Evolutionary conservation across 2,113 vertebrate genomes (phyloP).

Genomic region (Sminthopsis crassicaudata): DNA sequence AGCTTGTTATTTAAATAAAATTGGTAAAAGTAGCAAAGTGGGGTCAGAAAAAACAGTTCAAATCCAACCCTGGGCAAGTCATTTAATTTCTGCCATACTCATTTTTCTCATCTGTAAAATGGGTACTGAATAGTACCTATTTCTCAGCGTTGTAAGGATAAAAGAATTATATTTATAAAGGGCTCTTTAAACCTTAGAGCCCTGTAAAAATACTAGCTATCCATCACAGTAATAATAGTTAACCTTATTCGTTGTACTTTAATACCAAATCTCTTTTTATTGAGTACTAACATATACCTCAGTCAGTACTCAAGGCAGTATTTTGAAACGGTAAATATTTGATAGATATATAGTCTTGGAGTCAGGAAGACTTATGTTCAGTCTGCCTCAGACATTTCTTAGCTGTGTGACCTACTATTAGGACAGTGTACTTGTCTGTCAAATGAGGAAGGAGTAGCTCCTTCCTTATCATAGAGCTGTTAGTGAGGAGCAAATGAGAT

Average conservation of each 20-base stretch:
- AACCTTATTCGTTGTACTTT: neutral
- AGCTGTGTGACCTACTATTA: neutral
- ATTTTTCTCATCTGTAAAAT: neutral
- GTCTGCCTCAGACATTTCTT: neutral
- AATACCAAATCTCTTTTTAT: neutral
- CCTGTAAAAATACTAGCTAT: neutral
- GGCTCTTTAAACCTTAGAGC: neutral
- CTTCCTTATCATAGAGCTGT: neutral
- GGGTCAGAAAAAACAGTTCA: neutral
- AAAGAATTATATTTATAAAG: neutral
- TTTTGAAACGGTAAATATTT: neutral
- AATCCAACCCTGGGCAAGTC: neutral
- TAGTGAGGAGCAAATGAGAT: neutral
- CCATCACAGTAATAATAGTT: neutral
- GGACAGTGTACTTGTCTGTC: neutral
- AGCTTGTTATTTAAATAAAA: neutral
- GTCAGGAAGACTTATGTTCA: neutral
- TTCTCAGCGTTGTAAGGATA: neutral
- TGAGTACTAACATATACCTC: neutral
- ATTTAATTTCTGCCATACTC: neutral
- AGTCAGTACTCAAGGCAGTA: neutral
- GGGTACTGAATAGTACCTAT: neutral
- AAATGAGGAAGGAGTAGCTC: neutral
- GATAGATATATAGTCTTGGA: neutral
- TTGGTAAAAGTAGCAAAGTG: neutral